Percentiles rank a stretch among this genome's conserved stretches.
phyloP scores from a whole-genome alignment of 2,113 vertebrate genomes.

The Diphyllodes magnificus region DNA sequence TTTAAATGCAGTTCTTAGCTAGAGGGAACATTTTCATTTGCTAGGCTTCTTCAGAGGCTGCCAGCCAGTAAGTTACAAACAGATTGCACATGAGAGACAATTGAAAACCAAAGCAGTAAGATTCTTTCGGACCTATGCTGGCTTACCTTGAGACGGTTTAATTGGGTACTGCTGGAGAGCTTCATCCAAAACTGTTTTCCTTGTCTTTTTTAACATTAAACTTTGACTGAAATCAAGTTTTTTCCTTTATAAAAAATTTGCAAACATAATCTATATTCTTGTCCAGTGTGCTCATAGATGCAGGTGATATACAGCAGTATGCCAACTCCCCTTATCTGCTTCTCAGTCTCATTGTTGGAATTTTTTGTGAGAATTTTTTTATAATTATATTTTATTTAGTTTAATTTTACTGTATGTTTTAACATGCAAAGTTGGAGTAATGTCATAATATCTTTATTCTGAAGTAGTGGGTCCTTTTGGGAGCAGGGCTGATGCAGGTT shows the following conservation, averaged over 20 bases:
- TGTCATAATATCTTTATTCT: neutral
- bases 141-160: neutral
- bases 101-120: neutral
- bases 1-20: neutral
- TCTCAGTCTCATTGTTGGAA: neutral
- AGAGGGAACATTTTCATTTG: neutral
- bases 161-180: neutral
- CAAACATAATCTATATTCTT: neutral
- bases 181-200: neutral
- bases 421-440: neutral
- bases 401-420: neutral
- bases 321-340: neutral
- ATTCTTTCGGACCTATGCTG: neutral
- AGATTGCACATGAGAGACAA: neutral
- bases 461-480: neutral
- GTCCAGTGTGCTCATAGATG: rapidly evolving
- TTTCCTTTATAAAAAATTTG: neutral
- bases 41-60: neutral
- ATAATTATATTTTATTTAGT: neutral
- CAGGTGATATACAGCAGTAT: neutral
- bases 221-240: neutral
- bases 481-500: neutral
- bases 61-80: neutral
- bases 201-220: neutral
- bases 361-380: neutral